phyloP scores from a whole-genome alignment of 2,888 invertebrate species.

The Limnephilus rhombicus region DNA sequence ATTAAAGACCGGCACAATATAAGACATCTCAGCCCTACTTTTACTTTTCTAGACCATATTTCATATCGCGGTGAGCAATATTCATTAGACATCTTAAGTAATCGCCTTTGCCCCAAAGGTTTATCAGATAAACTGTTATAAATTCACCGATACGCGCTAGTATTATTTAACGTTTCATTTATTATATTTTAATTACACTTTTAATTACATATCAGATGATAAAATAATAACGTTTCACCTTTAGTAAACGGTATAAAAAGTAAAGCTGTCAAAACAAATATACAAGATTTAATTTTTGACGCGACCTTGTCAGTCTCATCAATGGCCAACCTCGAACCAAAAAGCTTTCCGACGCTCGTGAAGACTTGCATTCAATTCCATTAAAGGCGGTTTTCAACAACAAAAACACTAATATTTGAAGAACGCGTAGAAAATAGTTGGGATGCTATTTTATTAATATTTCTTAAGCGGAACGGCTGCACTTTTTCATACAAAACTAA shows the following conservation, averaged over 20 bases:
- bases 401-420: neutral
- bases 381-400: neutral
- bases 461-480: neutral
- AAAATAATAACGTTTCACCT: slow-evolving; percentile 14
- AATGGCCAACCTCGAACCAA: slow-evolving; percentile 51
- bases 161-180: slow-evolving; percentile 5
- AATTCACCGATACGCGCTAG: slow-evolving; percentile 13
- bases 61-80: slow-evolving; percentile 20
- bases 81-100: slow-evolving; percentile 38
- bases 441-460: neutral
- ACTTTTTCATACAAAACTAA: too few relatives aligned
- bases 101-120: slow-evolving; percentile 27
- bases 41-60: slow-evolving; percentile 23
- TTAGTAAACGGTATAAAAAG: neutral
- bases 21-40: slow-evolving; percentile 8
- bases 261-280: slow-evolving; percentile 42
- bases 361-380: neutral
- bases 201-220: slow-evolving; percentile 19
- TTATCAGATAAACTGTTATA: neutral
- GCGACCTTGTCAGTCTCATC: slow-evolving; percentile 34
- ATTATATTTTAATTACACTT: slow-evolving; percentile 19
- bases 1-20: neutral
- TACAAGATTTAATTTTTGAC: slow-evolving; percentile 25
- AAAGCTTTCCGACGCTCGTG: slow-evolving; percentile 48
- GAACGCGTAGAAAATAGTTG: neutral